phyloP scores from a whole-genome alignment of 2,797 vertebrate species.

The Hapalemur alaotrensis region DNA sequence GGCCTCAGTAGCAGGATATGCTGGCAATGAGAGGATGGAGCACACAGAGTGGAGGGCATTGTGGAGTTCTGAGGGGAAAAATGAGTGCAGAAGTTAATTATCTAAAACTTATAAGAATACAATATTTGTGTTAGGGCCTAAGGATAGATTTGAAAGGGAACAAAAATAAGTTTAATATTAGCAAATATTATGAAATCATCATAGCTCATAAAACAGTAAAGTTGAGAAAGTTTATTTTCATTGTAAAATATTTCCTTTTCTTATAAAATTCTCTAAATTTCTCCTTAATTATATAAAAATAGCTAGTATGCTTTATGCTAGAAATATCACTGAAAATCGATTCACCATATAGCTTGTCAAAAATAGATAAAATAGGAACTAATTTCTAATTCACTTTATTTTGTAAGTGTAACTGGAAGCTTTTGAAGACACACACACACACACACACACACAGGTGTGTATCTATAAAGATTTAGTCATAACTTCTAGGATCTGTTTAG shows the following conservation, averaged over 20 bases:
- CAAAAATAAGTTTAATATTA: background rate
- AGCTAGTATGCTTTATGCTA: background rate
- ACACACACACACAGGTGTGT: background rate
- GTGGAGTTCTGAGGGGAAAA: background rate
- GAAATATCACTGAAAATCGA: background rate
- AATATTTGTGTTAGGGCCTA: background rate
- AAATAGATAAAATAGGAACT: conserved; percentile 46
- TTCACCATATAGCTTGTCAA: conserved; percentile 1
- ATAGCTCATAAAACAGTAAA: background rate
- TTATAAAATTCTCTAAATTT: background rate
- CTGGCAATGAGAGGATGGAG: background rate
- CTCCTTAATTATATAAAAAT: background rate
- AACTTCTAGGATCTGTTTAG: conserved; percentile 27
- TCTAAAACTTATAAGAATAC: background rate
- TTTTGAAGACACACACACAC: background rate
- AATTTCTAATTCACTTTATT: conserved; percentile 54
- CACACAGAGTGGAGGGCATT: background rate
- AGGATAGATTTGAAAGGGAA: background rate
- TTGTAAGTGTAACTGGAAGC: conserved; percentile 12
- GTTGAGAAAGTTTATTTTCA: background rate
- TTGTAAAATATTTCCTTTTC: background rate
- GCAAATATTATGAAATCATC: background rate
- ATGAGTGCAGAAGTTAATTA: background rate
- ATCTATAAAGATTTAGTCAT: conserved; percentile 17
- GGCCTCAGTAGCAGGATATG: background rate